Evolutionary conservation across 2,888 invertebrate genomes (phyloP).

Genomic region (Caenorhabditis virilis): DNA sequence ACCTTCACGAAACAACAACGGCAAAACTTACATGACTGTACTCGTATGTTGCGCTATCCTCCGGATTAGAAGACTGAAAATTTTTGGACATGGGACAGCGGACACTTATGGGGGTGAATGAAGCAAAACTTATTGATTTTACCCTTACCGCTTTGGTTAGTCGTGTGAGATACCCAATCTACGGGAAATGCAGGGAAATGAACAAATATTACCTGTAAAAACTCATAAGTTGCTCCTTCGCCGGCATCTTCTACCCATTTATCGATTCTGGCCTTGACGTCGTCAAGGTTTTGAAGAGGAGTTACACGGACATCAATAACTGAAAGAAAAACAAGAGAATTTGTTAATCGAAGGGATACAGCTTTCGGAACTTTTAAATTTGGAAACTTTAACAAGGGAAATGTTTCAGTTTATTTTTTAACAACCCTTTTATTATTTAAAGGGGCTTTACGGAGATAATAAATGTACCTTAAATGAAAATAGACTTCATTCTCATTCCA

Average conservation of each 20-base stretch:
- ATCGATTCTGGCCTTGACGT: constrained; percentile 49
- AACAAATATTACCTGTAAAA: constrained; percentile 54
- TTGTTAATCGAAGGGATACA: too few relatives aligned
- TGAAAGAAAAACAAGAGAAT: too few relatives aligned
- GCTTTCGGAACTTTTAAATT: too few relatives aligned
- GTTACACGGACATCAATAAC: constrained; percentile 64
- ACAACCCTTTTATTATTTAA: too few relatives aligned
- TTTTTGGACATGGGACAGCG: background rate
- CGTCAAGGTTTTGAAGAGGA: constrained; percentile 64
- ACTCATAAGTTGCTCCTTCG: constrained; percentile 56
- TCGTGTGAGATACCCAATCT: too few relatives aligned
- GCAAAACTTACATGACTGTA: constrained; percentile 23
- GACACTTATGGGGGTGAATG: background rate
- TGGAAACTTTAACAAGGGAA: too few relatives aligned
- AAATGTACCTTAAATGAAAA: too few relatives aligned
- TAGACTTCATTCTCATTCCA: too few relatives aligned
- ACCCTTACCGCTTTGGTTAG: too few relatives aligned
- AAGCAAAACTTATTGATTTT: constrained; percentile 11
- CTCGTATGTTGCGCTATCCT: constrained; percentile 22
- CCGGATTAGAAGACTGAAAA: constrained; percentile 41
- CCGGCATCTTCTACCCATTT: constrained; percentile 61
- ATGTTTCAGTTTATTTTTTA: background rate
- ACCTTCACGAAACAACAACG: too few relatives aligned
- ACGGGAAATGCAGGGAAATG: too few relatives aligned
- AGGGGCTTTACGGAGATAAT: too few relatives aligned